phyloP scores from a whole-genome alignment of 2,888 invertebrate genomes.

The Mythimna lalbum region DNA sequence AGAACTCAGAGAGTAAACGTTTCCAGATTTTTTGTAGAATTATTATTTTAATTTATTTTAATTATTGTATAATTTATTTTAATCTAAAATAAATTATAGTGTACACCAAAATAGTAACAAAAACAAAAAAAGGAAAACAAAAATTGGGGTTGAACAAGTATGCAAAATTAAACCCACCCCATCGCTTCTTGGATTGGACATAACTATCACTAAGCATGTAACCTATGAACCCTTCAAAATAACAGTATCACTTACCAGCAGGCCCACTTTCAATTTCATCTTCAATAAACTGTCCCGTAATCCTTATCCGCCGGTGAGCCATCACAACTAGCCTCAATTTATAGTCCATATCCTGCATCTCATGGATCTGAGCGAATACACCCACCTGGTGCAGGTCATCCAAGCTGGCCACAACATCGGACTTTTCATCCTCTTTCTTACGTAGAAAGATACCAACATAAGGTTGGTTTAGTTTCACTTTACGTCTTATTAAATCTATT shows the following conservation, averaged over 20 bases:
- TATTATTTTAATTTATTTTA: too few species aligned
- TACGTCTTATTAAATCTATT: slow-evolving; percentile 97
- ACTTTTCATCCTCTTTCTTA: slow-evolving; percentile 96
- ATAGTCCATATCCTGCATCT: slow-evolving; percentile 98
- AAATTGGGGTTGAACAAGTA: too few species aligned
- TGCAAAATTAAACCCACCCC: too few species aligned
- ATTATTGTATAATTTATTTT: too few species aligned
- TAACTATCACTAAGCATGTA: background rate
- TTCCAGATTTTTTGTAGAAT: too few species aligned
- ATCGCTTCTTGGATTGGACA: too few species aligned
- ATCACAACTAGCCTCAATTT: slow-evolving; percentile 97
- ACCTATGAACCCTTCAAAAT: slow-evolving; percentile 10
- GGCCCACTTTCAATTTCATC: slow-evolving; percentile 92
- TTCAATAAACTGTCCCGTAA: slow-evolving; percentile 95
- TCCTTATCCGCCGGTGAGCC: slow-evolving; percentile 97
- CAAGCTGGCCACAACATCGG: slow-evolving; percentile 95
- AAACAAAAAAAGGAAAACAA: too few species aligned
- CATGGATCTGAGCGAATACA: slow-evolving; percentile 99
- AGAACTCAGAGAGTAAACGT: too few species aligned
- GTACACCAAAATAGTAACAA: too few species aligned
- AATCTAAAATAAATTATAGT: too few species aligned
- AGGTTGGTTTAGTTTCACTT: slow-evolving; percentile 98
- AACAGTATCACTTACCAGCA: slow-evolving; percentile 79
- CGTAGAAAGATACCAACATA: slow-evolving; percentile 99
- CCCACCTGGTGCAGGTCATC: slow-evolving; percentile 97